These are phyloP conservation scores for rabbit (Oryctolagus cuniculus) DNA, from an alignment of 2,113 vertebrate species.

Conservation along the genomic window mOryCun1.1 NC_091436.1:19946501-19947000, in stretches of 20 bases:
- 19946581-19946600: neutral
- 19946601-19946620: neutral
- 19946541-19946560: neutral
- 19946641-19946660: neutral
- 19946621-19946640: neutral
- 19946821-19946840: constrained; percentile 21
- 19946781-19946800: neutral
- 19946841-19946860: constrained; percentile 56
- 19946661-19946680: neutral
- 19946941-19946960: constrained; percentile 45
- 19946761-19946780: neutral
- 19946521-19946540: neutral
- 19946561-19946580: neutral
- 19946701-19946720: neutral
- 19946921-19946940: constrained; percentile 23
- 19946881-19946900: constrained; percentile 52
- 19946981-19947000: neutral
- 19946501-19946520: neutral
- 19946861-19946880: constrained; percentile 57
- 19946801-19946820: constrained; percentile 37
- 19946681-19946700: neutral
- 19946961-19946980: neutral
- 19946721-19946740: neutral
- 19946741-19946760: neutral
- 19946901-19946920: constrained; percentile 47